phyloP scores from a whole-genome alignment of 2,797 vertebrate genomes.

The Gallinago nigripennis region DNA sequence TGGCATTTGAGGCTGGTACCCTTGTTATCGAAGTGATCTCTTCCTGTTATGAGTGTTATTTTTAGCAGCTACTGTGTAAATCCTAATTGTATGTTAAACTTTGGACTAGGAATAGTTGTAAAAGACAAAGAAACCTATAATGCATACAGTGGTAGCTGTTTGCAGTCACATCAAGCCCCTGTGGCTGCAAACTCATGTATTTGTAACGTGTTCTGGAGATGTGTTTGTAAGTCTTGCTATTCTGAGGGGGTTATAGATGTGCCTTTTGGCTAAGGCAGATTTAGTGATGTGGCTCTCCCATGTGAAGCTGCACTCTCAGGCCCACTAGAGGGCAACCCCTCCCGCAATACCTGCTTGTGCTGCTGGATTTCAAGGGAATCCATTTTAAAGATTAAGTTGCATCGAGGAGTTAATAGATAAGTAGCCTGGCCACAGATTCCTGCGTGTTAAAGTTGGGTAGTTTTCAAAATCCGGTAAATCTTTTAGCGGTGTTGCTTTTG shows the following conservation, averaged over 20 bases:
- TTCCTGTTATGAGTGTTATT: background rate
- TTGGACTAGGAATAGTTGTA: background rate
- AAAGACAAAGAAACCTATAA: background rate
- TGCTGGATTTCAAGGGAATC: background rate
- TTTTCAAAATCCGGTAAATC: background rate
- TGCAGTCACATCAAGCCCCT: background rate
- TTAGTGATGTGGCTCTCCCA: background rate
- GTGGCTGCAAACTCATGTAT: background rate
- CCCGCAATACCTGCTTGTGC: background rate
- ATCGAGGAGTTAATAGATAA: background rate
- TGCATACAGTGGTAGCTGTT: background rate
- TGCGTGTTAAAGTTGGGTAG: background rate
- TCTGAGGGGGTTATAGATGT: background rate
- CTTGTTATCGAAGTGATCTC: background rate
- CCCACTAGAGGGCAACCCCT: conserved; percentile 49
- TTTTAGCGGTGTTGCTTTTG: background rate
- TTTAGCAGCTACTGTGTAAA: conserved; percentile 18
- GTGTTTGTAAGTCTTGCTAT: background rate
- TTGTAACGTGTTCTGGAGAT: background rate
- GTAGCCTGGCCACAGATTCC: background rate
- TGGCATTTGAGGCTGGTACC: background rate
- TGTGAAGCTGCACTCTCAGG: background rate
- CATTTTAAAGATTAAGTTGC: background rate
- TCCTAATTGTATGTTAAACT: background rate
- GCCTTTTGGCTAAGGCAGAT: background rate